These are phyloP conservation scores for Polylopha cassiicola DNA, from an alignment of 2,888 invertebrate species.

Conservation along the genomic window DNA sequence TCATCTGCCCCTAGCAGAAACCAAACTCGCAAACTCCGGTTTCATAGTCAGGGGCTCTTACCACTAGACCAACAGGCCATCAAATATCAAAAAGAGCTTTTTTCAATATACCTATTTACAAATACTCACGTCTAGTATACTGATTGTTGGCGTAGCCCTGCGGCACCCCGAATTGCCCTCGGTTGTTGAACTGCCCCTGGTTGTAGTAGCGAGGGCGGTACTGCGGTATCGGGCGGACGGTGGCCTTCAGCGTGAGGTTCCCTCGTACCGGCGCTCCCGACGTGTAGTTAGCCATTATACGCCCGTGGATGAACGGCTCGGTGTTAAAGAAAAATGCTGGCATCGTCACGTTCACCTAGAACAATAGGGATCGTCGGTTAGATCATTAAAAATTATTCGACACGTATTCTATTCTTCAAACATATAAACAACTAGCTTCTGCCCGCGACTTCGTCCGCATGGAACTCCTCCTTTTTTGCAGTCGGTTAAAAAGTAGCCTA, in stretches of 20 bases:
- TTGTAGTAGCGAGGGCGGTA: conserved; percentile 67
- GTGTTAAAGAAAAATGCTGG: conserved; percentile 95
- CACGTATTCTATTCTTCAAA: no score
- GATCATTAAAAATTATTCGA: not conserved
- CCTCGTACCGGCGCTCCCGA: conserved; percentile 94
- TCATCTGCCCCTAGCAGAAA: no score
- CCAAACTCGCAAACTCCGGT: no score
- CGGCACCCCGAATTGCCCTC: conserved; percentile 54
- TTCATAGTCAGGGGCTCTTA: no score
- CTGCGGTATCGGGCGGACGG: conserved; percentile 82
- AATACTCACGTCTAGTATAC: conserved; percentile 54
- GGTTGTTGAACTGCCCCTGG: conserved; percentile 72
- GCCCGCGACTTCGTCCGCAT: no score
- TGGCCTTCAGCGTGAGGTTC: conserved; percentile 91
- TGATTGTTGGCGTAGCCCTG: conserved; percentile 44
- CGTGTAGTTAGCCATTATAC: conserved; percentile 96
- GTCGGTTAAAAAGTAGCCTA: no score
- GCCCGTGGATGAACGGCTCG: conserved; percentile 89
- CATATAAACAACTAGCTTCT: no score
- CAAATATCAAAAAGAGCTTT: no score
- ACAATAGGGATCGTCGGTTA: not conserved
- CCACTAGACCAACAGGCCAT: no score
- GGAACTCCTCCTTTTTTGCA: no score
- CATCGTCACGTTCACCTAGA: conserved; percentile 94
- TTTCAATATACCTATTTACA: no score